phyloP scores from a whole-genome alignment of 2,113 vertebrate genomes.

The Apodemus sylvaticus region DNA sequence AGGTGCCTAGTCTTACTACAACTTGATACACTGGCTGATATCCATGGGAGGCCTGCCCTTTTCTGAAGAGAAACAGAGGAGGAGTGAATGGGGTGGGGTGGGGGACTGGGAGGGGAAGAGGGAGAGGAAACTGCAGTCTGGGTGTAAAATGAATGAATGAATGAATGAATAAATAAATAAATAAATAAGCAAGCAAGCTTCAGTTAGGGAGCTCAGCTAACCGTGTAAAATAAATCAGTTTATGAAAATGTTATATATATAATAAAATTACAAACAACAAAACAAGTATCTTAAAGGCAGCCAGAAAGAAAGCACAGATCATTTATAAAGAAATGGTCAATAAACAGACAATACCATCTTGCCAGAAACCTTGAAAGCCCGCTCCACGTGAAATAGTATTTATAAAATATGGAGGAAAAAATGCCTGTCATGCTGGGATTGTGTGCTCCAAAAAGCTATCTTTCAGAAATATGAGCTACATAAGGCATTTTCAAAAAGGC shows the following conservation, averaged over 20 bases:
- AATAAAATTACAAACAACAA: not conserved
- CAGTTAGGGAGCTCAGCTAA: not conserved
- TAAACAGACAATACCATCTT: not conserved
- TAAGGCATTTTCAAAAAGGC: conserved; percentile 6
- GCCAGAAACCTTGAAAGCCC: not conserved
- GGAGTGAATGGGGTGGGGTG: no score
- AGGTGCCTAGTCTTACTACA: not conserved
- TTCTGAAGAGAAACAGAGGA: not conserved
- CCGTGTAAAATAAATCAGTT: not conserved
- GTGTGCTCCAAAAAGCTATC: not conserved
- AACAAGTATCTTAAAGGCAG: conserved; percentile 1
- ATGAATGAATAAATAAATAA: no score
- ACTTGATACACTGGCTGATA: not conserved
- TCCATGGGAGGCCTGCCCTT: not conserved
- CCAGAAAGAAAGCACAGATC: not conserved
- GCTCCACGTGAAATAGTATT: not conserved
- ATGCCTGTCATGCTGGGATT: not conserved
- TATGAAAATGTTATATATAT: not conserved
- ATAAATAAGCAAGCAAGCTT: not conserved
- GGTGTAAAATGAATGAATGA: not conserved
- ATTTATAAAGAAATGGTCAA: conserved; percentile 15
- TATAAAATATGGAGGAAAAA: conserved; percentile 49
- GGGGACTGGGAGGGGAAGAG: not conserved
- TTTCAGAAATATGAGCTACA: not conserved
- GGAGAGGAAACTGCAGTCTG: not conserved